A percentile compares a stretch with the other conserved stretches of the same genome.
Evolutionary conservation across 2,797 vertebrate genomes (phyloP).

Genomic region (Chiroxiphia lanceolata): DNA sequence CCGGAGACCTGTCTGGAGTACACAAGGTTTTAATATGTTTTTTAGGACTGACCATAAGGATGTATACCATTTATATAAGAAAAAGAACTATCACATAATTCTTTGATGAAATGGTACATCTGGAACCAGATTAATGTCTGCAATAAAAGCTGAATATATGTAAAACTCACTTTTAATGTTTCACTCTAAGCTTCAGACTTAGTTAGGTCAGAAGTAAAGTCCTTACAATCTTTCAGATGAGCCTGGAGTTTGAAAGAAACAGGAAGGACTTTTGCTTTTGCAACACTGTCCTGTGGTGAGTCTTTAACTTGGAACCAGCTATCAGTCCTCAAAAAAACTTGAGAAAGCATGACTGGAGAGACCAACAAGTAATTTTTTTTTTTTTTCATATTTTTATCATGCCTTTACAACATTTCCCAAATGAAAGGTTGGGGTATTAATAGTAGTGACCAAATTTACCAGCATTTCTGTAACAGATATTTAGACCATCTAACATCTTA

Average conservation of each 20-base stretch:
- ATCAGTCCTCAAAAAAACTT: background rate
- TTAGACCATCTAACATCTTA: background rate
- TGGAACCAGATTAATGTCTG: slow-evolving; percentile 16
- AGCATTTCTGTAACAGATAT: background rate
- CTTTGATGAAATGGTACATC: background rate
- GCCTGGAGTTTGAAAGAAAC: background rate
- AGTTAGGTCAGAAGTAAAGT: background rate
- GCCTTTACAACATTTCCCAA: background rate
- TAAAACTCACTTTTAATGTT: background rate
- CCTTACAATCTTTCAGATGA: background rate
- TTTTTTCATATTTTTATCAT: background rate
- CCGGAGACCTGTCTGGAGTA: background rate
- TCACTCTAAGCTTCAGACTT: background rate
- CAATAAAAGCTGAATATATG: background rate
- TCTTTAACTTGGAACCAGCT: background rate
- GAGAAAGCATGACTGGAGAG: background rate
- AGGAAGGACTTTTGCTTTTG: background rate
- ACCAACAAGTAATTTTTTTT: background rate
- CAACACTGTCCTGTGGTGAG: background rate
- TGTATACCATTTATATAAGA: background rate
- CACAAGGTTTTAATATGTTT: background rate
- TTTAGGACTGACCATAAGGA: background rate
- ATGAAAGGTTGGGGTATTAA: background rate
- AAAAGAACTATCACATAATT: background rate
- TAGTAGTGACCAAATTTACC: background rate